Evolutionary conservation across 2,888 invertebrate genomes (phyloP), one percentile per base, ranked within the genome.

Genomic region (Morinoia aosen): DNA sequence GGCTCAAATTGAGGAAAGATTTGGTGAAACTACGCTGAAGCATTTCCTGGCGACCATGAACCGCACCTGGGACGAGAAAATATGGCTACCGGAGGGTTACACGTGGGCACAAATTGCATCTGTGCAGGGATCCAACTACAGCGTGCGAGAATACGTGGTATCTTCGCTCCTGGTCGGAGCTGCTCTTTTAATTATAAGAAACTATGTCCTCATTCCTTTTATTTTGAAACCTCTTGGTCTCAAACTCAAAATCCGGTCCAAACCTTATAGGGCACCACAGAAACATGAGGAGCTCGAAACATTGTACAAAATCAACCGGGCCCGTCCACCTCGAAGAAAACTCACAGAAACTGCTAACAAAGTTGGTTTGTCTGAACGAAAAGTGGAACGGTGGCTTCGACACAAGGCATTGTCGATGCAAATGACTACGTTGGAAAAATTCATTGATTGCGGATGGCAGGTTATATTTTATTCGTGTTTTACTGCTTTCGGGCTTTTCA

Each of bases 371-470:
- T n/a, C 93, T 56, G 93, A 93, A 57, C 56, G 93, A 48, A 57
- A 57, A 93, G 93, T 93, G 16, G 57, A 57, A 12, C 5, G 93
- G 25, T 93, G 93, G 93, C 93, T 93, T 25, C 93, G 93, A 93
- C 93, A 19, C 16, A 93, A 93, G 93, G 57, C 93, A 19, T 33
- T 93, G 57, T 93, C 93, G 33, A 57, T 57, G 57, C 93, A 93
- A 57, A 93, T 93, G 93, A 93, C 93, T 33, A 93, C 93, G 11
- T 93, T 93, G 58, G 93, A 93, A 33, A 93, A 93, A 33, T 93
- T 93, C 57, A 16, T 25, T 3, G 56, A 56, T 33, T 93, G 57
- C 58, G 93, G 93, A 56, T 93, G 58, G 57, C 93, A 93, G 10
- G 33, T 19, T 10, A 57, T 57, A 93, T 93, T 57, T 57, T 93